Evolutionary conservation across 1,140 invertebrate species (phyloP), one percentile per base, ranked within the genome.

Genomic region (Diuraphis noxia): DNA sequence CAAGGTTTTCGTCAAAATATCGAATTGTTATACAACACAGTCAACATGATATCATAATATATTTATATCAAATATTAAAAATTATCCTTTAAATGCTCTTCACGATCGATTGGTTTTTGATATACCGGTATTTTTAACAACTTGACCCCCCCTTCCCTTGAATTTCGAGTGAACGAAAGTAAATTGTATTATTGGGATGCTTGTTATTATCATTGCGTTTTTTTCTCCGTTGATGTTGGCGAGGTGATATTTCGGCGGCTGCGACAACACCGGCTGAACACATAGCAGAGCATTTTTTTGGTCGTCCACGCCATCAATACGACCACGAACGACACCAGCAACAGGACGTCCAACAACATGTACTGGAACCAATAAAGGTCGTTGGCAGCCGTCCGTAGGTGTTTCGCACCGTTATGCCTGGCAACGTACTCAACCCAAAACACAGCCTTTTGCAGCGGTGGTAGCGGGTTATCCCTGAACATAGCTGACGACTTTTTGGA

Each of bases 341-440:
- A 41, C 36, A 92, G 3, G 13, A 92, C 89, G 43, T 92, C 92
- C n/a, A 92, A 38, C 38, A 92, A 46, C 30, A 92, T 46, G 56
- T 92, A 92, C 40, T 92, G 92, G 52, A 92, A 92, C 92, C 92
- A 92, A n/a, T 41, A 38, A 21, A 92, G 56, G 9, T 92, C 34
- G 23, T 79, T 85, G 43, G 92, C 77, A 30, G 52, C 63, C 1
- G 92, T 91, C 30, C 89, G n/a, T 8, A 92, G 72, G 40, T 94
- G 95, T 56, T 92, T 94, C 52, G 93, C 94, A 0, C 94, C 94
- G 0, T 94, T 94, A 92, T 96, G 94, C 63, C 94, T 93, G 13
- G 95, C 93, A 0, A 95, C 93, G 92, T 95, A 95, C 92, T 96
- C 95, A 19, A 95, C 94, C 95, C 95, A 96, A 92, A 93, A 96